A percentile compares a stretch with the other conserved stretches of the same genome.
Conservation (phyloP, 1,140 invertebrate genomes). For the Reticulitermes speratus region DNA sequence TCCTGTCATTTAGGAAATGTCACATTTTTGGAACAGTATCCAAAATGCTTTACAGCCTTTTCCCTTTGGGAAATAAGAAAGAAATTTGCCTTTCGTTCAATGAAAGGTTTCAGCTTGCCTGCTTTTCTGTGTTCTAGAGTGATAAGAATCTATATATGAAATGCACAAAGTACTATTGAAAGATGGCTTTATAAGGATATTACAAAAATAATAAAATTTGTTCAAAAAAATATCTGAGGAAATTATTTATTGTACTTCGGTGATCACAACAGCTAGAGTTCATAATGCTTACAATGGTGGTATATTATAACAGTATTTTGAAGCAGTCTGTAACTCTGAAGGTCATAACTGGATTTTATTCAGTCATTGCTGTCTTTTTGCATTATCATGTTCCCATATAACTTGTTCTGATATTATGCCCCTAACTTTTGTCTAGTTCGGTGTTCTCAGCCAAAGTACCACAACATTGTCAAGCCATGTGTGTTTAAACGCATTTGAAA, state of each 20-base stretch:
- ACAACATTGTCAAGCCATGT: too few relatives aligned
- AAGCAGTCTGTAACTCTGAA: too few relatives aligned
- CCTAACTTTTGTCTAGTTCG: too few relatives aligned
- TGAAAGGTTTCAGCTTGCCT: conserved; percentile 27
- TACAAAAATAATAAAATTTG: background rate
- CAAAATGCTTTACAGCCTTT: background rate
- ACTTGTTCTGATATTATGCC: too few relatives aligned
- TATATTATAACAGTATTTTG: too few relatives aligned
- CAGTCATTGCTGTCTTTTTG: too few relatives aligned
- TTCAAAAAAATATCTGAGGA: background rate
- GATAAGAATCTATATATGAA: background rate
- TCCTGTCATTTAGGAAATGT: conserved; percentile 14
- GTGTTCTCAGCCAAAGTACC: too few relatives aligned
- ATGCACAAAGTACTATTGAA: background rate
- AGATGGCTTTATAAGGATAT: conserved; percentile 3
- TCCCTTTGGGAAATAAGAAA: conserved; percentile 23
- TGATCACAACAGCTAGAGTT: too few relatives aligned
- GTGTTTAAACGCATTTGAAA: too few relatives aligned
- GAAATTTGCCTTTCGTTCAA: conserved; percentile 23
- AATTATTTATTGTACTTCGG: background rate
- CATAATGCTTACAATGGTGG: too few relatives aligned
- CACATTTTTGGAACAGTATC: background rate
- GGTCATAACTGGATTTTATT: too few relatives aligned
- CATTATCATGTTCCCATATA: too few relatives aligned
- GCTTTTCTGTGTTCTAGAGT: conserved; percentile 21